Base-by-base conservation (phyloP, 2,888 invertebrate species). In the Heliconius sara region DNA sequence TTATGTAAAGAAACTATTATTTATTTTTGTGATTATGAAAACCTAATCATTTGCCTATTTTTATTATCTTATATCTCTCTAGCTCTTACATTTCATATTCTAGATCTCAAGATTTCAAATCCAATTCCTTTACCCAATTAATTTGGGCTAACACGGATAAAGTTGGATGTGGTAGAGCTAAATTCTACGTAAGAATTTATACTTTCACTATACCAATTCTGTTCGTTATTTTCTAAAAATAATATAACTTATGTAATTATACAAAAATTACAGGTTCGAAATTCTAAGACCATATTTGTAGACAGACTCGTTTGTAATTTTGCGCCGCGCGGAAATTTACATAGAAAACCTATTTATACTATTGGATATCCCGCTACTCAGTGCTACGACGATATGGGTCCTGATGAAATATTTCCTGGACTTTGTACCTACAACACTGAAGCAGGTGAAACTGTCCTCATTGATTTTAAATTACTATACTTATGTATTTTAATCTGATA, bases 241-340 rank as follows among this genome's bases (percentile, higher is more conserved):
- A 19, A 73, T n/a, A 3, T 12, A 57, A 4, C 22, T n/a, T 10
- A 52, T 16, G 13, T 30, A 10, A 43, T 39, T 10, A 13, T 25
- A 72, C 6, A 30, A 39, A 39, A 66, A 30, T 84, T 81, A 60
- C 79, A 83, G 82, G 68, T 80, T 19, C 65, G 80, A 71, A 80
- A 79, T 73, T 16, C 83, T 84, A 83, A 81, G 60, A 72, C 66
- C 57, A 65, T 71, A 65, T 85, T 87, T 52, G 82, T 93, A 27
- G 91, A 93, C 67, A 90, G 94, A 83, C 85, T 95, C 13, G 90
- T 95, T 4, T 95, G 95, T 80, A 94, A 95, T 84, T 94, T 95
- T 82, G 89, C 93, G 10, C 92, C 94, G 0, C 90, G 86, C 79
- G 95, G 94, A 2, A 95, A 95, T 82, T 78, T 87, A 65, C 85